Percentiles rank a stretch among this genome's conserved stretches.
These are phyloP conservation scores for Bovichtus diacanthus DNA, from an alignment of 2,797 vertebrate genomes.

Conservation along the genomic window DNA sequence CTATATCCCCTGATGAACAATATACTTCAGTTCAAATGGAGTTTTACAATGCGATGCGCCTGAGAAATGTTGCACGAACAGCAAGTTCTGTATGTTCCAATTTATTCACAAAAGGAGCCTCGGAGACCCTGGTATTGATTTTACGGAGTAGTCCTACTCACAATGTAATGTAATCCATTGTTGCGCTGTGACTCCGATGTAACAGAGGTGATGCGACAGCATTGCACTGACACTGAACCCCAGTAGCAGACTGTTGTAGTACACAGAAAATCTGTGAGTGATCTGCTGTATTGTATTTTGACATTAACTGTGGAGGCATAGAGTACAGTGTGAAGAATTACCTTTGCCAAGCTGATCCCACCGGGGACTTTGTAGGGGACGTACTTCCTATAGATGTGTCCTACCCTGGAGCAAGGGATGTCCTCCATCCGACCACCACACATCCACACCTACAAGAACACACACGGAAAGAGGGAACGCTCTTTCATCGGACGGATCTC, in stretches of 20 bases:
- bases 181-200: background rate
- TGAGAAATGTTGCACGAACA: no score
- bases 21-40: background rate
- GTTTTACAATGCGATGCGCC: background rate
- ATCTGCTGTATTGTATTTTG: slow-evolving; percentile 5
- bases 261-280: slow-evolving; percentile 5
- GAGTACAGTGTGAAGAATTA: slow-evolving; percentile 71
- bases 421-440: slow-evolving; percentile 98
- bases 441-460: slow-evolving; percentile 93
- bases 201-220: background rate
- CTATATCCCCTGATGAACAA: background rate
- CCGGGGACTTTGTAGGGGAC: slow-evolving; percentile 97
- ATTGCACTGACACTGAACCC: background rate
- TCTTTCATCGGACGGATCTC: background rate
- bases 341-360: slow-evolving; percentile 93
- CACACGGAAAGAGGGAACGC: background rate
- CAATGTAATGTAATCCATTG: background rate
- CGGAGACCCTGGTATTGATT: background rate
- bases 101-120: no score
- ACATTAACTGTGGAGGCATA: background rate
- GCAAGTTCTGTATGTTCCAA: no score
- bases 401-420: slow-evolving; percentile 96
- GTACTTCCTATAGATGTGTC: slow-evolving; percentile 98
- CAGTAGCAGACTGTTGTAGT: background rate
- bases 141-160: background rate